Conservation (phyloP, 2,888 invertebrate species). For the Antheraea yamamai region DNA sequence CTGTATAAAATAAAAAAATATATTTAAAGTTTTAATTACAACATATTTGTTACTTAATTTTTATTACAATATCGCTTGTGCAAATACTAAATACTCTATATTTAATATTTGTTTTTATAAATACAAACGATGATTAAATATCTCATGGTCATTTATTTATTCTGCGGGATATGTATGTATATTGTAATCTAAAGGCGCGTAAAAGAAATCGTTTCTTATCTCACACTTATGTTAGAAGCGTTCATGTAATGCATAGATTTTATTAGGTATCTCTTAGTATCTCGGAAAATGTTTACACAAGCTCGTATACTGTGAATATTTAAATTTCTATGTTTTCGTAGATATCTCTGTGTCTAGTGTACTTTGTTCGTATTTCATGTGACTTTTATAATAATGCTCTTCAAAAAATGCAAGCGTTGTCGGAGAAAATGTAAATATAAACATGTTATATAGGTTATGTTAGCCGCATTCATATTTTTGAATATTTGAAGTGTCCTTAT, state of each 20-base stretch:
- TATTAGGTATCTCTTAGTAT: not conserved
- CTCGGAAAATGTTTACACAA: slow-evolving; percentile 6
- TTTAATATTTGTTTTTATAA: not conserved
- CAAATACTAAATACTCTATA: not conserved
- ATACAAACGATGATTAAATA: not conserved
- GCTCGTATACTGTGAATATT: slow-evolving; percentile 5
- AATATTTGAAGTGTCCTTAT: no score
- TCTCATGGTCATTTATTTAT: not conserved
- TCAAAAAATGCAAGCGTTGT: slow-evolving; percentile 70
- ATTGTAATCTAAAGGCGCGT: slow-evolving; percentile 4
- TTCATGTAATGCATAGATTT: slow-evolving; percentile 14
- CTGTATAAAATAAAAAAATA: no score
- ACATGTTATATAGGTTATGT: not conserved
- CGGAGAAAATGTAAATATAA: slow-evolving; percentile 65
- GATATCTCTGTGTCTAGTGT: not conserved
- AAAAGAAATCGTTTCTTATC: slow-evolving; percentile 11
- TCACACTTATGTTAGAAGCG: not conserved
- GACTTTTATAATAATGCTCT: slow-evolving; percentile 51
- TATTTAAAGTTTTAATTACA: no score
- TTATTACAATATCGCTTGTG: not conserved
- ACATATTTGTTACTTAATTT: no score
- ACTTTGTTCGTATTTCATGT: not conserved
- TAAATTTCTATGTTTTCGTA: slow-evolving; percentile 9
- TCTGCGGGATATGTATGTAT: not conserved
- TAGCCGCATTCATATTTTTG: not conserved